Percentiles rank a stretch among this genome's conserved stretches.
Evolutionary conservation across 2,113 vertebrate genomes (phyloP).

Genomic region (Saccopteryx leptura): DNA sequence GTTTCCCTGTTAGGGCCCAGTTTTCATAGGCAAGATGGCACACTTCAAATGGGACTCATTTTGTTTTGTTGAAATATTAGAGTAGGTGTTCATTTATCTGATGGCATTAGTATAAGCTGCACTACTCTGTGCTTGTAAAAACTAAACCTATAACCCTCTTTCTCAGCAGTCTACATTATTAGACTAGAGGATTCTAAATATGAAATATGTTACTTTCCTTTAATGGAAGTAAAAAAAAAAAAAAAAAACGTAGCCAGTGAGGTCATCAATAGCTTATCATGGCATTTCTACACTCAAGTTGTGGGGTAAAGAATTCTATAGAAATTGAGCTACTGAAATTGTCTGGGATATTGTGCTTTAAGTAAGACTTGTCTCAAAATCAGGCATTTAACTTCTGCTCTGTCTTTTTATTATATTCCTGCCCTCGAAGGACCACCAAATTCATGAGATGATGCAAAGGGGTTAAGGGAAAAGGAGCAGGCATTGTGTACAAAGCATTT

Average conservation of each 20-base stretch:
- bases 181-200: constrained; percentile 56
- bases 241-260: constrained; percentile 23
- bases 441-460: not conserved
- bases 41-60: constrained; percentile 42
- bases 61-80: constrained; percentile 67
- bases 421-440: not conserved
- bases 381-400: not conserved
- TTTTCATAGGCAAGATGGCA: constrained; percentile 18
- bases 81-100: constrained; percentile 47
- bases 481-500: not conserved
- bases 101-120: not conserved
- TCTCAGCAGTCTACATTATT: constrained; percentile 48
- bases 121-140: constrained; percentile 48
- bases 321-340: constrained; percentile 53
- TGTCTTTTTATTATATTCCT: constrained; percentile 10
- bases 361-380: constrained; percentile 42
- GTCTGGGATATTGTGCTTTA: not conserved
- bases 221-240: constrained; percentile 31
- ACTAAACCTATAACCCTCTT: constrained; percentile 44
- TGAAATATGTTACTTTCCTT: constrained; percentile 63
- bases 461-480: not conserved
- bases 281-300: constrained; percentile 39
- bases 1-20: not conserved
- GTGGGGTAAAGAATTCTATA: constrained; percentile 23
- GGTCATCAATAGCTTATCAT: constrained; percentile 1